phyloP scores from a whole-genome alignment of 2,888 invertebrate species.

The Elegia similella region DNA sequence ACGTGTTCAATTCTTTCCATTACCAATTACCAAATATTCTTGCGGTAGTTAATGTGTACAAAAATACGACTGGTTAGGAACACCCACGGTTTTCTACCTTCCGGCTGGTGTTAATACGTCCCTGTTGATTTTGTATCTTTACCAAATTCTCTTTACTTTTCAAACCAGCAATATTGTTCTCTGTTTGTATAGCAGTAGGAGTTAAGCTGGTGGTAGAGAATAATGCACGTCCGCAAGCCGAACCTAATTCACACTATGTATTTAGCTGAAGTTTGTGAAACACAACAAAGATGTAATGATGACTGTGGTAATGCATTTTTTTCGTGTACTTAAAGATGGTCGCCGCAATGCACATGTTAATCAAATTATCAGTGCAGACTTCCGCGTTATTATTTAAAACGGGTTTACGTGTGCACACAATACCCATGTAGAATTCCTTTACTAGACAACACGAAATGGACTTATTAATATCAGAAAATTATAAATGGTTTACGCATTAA shows the following conservation, averaged over 20 bases:
- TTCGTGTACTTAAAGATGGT: slow-evolving; percentile 68
- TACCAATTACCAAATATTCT: slow-evolving; percentile 58
- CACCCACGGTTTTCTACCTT: slow-evolving; percentile 72
- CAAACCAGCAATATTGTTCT: slow-evolving; percentile 48
- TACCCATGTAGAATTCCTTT: background rate
- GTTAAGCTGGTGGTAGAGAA: slow-evolving; percentile 28
- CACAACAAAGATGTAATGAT: slow-evolving; percentile 72
- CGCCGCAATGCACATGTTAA: slow-evolving; percentile 61
- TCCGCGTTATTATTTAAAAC: slow-evolving; percentile 70
- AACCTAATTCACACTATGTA: slow-evolving; percentile 73
- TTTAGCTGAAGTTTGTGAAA: slow-evolving; percentile 78
- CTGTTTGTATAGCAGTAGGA: slow-evolving; percentile 44
- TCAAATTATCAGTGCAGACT: slow-evolving; percentile 71
- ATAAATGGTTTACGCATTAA: slow-evolving; percentile 58
- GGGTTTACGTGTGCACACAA: slow-evolving; percentile 41
- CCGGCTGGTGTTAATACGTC: slow-evolving; percentile 72
- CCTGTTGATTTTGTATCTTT: slow-evolving; percentile 68
- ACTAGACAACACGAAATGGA: slow-evolving; percentile 21
- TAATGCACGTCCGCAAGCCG: slow-evolving; percentile 43
- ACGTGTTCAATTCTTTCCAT: slow-evolving; percentile 39
- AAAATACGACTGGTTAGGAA: slow-evolving; percentile 68
- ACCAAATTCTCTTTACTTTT: slow-evolving; percentile 46
- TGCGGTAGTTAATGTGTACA: slow-evolving; percentile 59
- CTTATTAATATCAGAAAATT: slow-evolving; percentile 42
- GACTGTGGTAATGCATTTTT: slow-evolving; percentile 72